phyloP scores from a whole-genome alignment of 2,113 vertebrate species.

The Blennius ocellaris region DNA sequence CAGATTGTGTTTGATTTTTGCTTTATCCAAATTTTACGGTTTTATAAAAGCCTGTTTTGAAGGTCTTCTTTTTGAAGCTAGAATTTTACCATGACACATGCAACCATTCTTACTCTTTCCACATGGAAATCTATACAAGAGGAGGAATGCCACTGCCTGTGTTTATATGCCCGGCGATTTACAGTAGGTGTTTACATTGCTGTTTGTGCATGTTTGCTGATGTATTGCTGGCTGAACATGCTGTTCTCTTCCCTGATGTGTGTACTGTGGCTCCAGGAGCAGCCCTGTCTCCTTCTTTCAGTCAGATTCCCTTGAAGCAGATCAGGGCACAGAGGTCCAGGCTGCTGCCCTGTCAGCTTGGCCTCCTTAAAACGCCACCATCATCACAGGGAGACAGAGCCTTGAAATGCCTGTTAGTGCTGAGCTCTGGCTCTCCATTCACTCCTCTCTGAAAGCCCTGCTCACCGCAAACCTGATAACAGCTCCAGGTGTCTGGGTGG shows the following conservation, averaged over 20 bases:
- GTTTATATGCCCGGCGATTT: constrained; percentile 15
- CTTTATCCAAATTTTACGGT: neutral
- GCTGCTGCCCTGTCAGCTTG: constrained; percentile 68
- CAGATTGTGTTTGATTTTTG: neutral
- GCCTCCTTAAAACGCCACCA: constrained; percentile 68
- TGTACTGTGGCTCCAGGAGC: constrained; percentile 34
- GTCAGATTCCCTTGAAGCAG: constrained; percentile 46
- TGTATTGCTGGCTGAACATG: constrained; percentile 22
- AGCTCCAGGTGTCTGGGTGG: constrained; percentile 66
- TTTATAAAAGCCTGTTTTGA: neutral
- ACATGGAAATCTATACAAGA: neutral
- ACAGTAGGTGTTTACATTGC: constrained; percentile 13
- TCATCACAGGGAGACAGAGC: constrained; percentile 63
- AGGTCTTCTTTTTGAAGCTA: neutral
- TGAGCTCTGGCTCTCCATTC: constrained; percentile 72
- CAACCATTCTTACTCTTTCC: neutral
- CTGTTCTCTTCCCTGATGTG: constrained; percentile 31
- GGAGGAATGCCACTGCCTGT: neutral
- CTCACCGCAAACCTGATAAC: constrained; percentile 70
- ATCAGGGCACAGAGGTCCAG: constrained; percentile 20
- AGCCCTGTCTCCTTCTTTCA: constrained; percentile 30
- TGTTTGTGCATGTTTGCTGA: constrained; percentile 19
- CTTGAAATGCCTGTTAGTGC: constrained; percentile 70
- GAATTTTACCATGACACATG: too few species aligned
- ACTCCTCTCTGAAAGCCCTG: constrained; percentile 58